Evolutionary conservation across 2,113 vertebrate genomes (phyloP).

Genomic region (Carettochelys insculpta): DNA sequence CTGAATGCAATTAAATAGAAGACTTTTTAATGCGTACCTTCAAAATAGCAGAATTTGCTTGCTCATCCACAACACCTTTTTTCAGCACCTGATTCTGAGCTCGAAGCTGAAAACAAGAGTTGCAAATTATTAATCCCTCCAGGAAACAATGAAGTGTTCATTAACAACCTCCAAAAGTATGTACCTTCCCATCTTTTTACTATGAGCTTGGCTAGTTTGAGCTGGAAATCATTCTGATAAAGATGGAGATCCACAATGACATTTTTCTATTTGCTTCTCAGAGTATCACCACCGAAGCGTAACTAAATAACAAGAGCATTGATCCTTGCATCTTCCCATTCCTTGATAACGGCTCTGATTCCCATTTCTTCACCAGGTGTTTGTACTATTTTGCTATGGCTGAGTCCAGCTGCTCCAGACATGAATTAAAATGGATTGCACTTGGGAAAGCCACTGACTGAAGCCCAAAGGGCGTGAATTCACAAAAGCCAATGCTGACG

Average conservation of each 20-base stretch:
- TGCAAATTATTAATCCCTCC: background rate
- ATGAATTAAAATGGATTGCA: background rate
- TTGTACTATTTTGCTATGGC: background rate
- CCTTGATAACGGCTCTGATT: background rate
- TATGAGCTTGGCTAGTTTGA: background rate
- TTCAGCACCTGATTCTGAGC: constrained; percentile 99
- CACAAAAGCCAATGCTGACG: background rate
- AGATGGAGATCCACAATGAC: background rate
- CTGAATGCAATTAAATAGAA: background rate
- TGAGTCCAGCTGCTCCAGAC: constrained; percentile 20
- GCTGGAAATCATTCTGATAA: background rate
- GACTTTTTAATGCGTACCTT: constrained; percentile 82
- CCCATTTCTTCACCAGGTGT: background rate
- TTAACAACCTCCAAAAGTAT: background rate
- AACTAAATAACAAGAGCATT: background rate
- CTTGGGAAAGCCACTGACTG: background rate
- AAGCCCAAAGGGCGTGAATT: background rate
- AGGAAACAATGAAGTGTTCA: background rate
- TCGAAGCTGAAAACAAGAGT: constrained; percentile 85
- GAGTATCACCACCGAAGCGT: background rate
- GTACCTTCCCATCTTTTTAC: background rate
- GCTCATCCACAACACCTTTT: constrained; percentile 96
- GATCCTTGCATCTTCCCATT: background rate
- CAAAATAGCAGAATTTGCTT: constrained; percentile 87
- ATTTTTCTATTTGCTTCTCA: background rate